Evolutionary conservation across 2,888 invertebrate species (phyloP).

Genomic region (Maniola hyperantus): DNA sequence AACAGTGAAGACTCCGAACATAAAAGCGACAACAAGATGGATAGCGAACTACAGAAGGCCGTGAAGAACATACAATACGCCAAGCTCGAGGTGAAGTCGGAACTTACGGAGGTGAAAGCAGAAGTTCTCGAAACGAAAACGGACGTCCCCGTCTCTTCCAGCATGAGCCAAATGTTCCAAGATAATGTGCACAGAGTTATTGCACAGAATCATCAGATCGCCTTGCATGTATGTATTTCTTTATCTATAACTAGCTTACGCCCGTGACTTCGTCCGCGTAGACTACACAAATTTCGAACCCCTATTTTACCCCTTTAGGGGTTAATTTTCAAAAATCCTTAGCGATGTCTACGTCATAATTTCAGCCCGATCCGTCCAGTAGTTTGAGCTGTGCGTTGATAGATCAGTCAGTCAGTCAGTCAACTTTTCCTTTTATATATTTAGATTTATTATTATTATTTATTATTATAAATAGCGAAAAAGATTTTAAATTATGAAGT

Average conservation of each 20-base stretch:
- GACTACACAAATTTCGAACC: too few relatives aligned
- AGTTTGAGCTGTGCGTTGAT: too few relatives aligned
- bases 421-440: too few relatives aligned
- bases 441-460: too few relatives aligned
- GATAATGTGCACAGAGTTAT: slow-evolving; percentile 65
- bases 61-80: slow-evolving; percentile 66
- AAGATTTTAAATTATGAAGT: too few relatives aligned
- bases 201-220: slow-evolving; percentile 65
- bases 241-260: not conserved
- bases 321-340: too few relatives aligned
- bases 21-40: slow-evolving; percentile 64
- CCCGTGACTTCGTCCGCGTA: too few relatives aligned
- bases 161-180: slow-evolving; percentile 55
- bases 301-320: too few relatives aligned
- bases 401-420: too few relatives aligned
- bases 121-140: slow-evolving; percentile 57
- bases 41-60: slow-evolving; percentile 66
- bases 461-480: too few relatives aligned
- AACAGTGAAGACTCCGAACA: slow-evolving; percentile 64
- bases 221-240: slow-evolving; percentile 36
- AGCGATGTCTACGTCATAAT: too few relatives aligned
- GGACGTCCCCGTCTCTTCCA: slow-evolving; percentile 48
- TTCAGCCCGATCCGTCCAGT: too few relatives aligned
- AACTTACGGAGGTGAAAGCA: slow-evolving; percentile 58
- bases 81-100: slow-evolving; percentile 56